Evolutionary conservation across 2,113 vertebrate genomes (phyloP), one percentile per base, ranked within the genome.

Genomic region (Perccottus glenii): DNA sequence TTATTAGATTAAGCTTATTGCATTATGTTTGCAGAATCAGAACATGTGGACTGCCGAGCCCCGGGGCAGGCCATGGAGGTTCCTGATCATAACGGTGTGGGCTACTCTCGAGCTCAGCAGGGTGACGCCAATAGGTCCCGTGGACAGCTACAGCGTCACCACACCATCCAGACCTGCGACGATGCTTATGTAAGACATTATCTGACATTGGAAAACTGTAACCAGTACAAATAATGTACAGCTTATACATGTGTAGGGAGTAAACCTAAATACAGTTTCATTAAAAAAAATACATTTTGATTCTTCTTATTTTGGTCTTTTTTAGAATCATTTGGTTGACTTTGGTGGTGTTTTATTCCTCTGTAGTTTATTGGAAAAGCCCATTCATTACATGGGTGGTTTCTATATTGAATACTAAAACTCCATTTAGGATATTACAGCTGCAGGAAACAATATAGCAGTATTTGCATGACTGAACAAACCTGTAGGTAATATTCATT

Each of bases 121-220:
- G 85, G 70, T 0, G 94, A 96, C 45, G 86, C 92, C 38, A 93
- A 93, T 32, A 91, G 97, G 87, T 86, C 94, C 68, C 85, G 97
- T 59, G 92, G 91, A 64, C 86, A 91, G 44, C 94, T 99, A 75
- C 98, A 99, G 92, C 92, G 98, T 66, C 98, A 99, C 81, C 97
- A 99, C 92, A 99, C 98, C 75, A 99, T 99, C 77, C 97, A 99
- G 93, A 98, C 93, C 77, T 96, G 95, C 0, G 97, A 98, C 0
- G 98, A 99, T n/a, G 97, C 96, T 82, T 99, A 97, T 1, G 98
- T 99, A 92, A 82, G 96, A 94, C 33, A 60, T 45, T 32, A 0
- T 36, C 47, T 1, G 0, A 42, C 27, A 27, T 2, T 36, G 38
- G 38, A 8, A 40, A 40, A 4, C 4, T 4, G 5, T 8, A 40